Conservation (phyloP, 2,888 invertebrate genomes). For the Hyppa rectilinea region DNA sequence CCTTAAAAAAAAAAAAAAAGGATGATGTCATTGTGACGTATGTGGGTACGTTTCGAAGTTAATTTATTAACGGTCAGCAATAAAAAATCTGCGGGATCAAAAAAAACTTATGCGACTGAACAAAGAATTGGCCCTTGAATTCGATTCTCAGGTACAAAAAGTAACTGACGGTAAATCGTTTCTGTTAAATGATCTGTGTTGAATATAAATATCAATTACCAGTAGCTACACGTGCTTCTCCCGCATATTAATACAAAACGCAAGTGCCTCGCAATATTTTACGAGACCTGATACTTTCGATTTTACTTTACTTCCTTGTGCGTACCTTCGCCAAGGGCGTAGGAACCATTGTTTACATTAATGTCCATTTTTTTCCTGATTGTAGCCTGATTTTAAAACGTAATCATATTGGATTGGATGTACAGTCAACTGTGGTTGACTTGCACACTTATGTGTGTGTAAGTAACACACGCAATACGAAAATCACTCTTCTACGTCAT, state of each 20-base stretch:
- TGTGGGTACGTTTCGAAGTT: neutral
- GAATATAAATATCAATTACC: constrained; percentile 43
- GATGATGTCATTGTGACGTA: too few species aligned
- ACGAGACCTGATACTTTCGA: constrained; percentile 53
- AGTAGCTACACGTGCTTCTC: constrained; percentile 4
- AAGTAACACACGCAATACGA: too few species aligned
- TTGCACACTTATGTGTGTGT: too few species aligned
- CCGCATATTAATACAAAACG: constrained; percentile 27
- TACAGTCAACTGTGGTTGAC: too few species aligned
- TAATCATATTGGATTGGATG: neutral
- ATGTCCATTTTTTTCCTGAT: constrained; percentile 3
- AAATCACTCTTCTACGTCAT: too few species aligned
- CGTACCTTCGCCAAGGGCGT: constrained; percentile 47
- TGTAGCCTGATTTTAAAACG: neutral
- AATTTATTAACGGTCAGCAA: neutral
- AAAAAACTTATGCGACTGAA: neutral
- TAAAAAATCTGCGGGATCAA: neutral
- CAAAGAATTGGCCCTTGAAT: neutral
- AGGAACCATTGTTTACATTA: constrained; percentile 2
- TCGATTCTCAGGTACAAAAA: neutral
- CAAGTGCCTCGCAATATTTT: constrained; percentile 30
- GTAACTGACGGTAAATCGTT: neutral
- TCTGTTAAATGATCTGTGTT: constrained; percentile 44
- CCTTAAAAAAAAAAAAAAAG: too few species aligned
- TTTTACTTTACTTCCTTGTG: constrained; percentile 50